These are phyloP conservation scores for Ceratothoa steindachneri DNA, from an alignment of 2,888 invertebrate species.

Conservation along the genomic window DNA sequence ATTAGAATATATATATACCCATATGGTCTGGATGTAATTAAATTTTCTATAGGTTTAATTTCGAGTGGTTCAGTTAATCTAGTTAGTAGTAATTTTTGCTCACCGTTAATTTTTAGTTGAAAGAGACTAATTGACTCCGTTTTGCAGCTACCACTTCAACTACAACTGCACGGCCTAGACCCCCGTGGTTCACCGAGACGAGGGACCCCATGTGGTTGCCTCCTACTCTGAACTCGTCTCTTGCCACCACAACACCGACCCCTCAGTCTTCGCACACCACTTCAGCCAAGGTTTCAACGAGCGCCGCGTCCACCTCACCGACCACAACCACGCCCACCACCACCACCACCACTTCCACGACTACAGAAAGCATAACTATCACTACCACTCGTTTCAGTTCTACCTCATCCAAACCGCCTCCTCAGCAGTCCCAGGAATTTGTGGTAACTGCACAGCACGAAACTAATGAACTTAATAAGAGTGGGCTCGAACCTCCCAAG, in stretches of 20 bases:
- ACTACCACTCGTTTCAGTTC: constrained; percentile 42
- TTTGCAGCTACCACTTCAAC: constrained; percentile 60
- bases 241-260: constrained; percentile 27
- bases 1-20: no score
- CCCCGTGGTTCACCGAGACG: constrained; percentile 74
- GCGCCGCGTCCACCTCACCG: constrained; percentile 12
- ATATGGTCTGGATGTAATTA: no score
- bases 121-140: no score
- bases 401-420: neutral
- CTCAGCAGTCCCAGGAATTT: neutral
- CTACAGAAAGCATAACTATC: constrained; percentile 49
- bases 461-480: constrained; percentile 5
- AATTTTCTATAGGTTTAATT: no score
- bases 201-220: constrained; percentile 34
- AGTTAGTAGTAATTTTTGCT: neutral
- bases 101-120: neutral
- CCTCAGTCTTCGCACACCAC: constrained; percentile 10
- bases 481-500: neutral
- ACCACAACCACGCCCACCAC: constrained; percentile 34
- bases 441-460: constrained; percentile 1
- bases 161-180: constrained; percentile 71
- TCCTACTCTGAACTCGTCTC: constrained; percentile 30
- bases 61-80: no score
- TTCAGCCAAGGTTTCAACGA: constrained; percentile 9
- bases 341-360: constrained; percentile 31